Evolutionary conservation across 2,888 invertebrate genomes (phyloP), one percentile per base, ranked within the genome.

Genomic region (Habrosyne pyritoides): DNA sequence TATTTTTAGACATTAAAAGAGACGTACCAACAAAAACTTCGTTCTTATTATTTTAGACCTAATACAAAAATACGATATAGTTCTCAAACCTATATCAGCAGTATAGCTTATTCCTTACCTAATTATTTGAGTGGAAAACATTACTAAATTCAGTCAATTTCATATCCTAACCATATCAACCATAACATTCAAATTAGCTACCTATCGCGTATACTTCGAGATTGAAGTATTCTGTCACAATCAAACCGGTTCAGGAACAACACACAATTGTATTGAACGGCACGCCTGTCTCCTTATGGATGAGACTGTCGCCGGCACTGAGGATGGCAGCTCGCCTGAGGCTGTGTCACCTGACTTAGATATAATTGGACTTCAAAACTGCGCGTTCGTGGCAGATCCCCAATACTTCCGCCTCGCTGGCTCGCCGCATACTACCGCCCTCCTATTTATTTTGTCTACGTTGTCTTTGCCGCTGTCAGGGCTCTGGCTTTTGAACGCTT

Each of bases 321-420:
- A 63, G 68, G 61, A 57, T 67, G 54, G 69, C 63, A 65, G 61
- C 59, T 60, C 48, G 73, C 79, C 74, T 60, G 73, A 61, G 77
- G 83, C 84, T 61, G 69, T 64, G 73, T 75, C 81, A 79, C 81
- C 87, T 79, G 83, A 82, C 83, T 86, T 81, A 85, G 82, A 87
- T 92, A 93, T 93, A 93, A 93, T 93, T 93, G 93, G 83, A 89
- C 91, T 91, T 93, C 91, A 92, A 92, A 93, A 91, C 90, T 90
- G 84, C 81, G 74, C 81, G 81, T 81, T 82, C 83, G 79, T 79
- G 77, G 80, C 83, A 86, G 88, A 91, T 87, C 92, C 89, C 89
- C 91, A 91, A 92, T 92, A 88, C 91, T 92, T 93, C 88, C 91
- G 85, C 84, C 72, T 84, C 86, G 83, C 81, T 83, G 83, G 80